phyloP scores from a whole-genome alignment of 2,113 vertebrate species.

The Erythrolamprus reginae region DNA sequence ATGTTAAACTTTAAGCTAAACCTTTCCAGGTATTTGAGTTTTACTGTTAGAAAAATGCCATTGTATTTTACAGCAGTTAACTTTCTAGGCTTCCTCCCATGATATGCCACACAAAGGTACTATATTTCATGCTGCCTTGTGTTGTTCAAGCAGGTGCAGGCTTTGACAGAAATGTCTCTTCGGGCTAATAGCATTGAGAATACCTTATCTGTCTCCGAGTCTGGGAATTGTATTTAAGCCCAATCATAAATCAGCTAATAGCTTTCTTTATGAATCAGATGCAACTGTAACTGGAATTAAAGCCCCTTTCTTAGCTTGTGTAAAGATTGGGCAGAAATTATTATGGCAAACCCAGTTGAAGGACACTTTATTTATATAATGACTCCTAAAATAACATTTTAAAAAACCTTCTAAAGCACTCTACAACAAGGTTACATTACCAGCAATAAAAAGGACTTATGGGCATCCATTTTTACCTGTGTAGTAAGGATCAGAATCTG shows the following conservation, averaged over 20 bases:
- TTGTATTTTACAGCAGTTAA: not conserved
- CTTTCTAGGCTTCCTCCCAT: slow-evolving; percentile 6
- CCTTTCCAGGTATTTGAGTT: slow-evolving; percentile 6
- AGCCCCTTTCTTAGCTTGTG: slow-evolving; percentile 36
- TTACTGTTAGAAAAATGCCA: slow-evolving; percentile 9
- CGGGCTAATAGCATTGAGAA: not conserved
- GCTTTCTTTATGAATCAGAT: slow-evolving; percentile 30
- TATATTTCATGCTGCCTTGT: not conserved
- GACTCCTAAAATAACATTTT: slow-evolving; percentile 34
- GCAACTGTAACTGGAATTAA: slow-evolving; percentile 49
- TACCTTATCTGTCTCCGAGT: not conserved
- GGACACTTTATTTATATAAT: slow-evolving; percentile 51
- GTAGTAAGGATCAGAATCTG: not conserved
- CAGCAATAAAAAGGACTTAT: slow-evolving; percentile 17
- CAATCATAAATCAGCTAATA: slow-evolving; percentile 32
- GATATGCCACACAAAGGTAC: not conserved
- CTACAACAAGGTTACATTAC: slow-evolving; percentile 32
- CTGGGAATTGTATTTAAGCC: slow-evolving; percentile 21
- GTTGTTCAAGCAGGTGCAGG: slow-evolving; percentile 9
- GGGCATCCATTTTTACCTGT: not conserved
- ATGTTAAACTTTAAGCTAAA: slow-evolving; percentile 17
- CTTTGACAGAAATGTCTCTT: slow-evolving; percentile 16
- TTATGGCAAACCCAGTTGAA: slow-evolving; percentile 64
- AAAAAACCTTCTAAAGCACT: slow-evolving; percentile 28
- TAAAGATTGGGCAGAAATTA: slow-evolving; percentile 53